Evolutionary conservation across 2,888 invertebrate species (phyloP), one percentile per base, ranked within the genome.

Genomic region (Drosophila kuntzei): DNA sequence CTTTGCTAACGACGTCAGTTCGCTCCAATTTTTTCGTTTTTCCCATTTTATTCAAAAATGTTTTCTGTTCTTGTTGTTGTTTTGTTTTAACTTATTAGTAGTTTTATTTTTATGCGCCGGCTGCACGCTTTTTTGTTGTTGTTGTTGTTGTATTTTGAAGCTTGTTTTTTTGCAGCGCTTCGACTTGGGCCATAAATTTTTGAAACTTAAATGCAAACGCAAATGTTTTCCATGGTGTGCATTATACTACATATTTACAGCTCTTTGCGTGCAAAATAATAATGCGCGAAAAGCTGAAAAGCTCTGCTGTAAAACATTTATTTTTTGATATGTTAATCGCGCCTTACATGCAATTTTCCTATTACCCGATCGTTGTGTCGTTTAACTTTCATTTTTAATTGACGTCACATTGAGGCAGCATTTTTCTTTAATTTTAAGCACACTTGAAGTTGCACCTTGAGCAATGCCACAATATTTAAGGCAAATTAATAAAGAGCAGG

Each of bases 311-410:
- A 64, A 82, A 83, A 84, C 82, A 85, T 63, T 81, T 66, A 66
- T 63, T 66, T 65, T 84, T 86, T 86, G 84, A 86, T 87, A 87
- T 85, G 85, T 87, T 85, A 89, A 85, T 81, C 79, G 85, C 61
- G 71, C 51, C 60, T 58, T 67, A 80, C 89, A 90, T 87, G 87
- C 89, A 80, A 90, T 80, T 90, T 81, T 79, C 80, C 66, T 85
- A 81, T 90, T 89, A 90, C 80, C 74, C 69, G 79, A 76, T 85
- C 84, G 80, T 82, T 84, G 29, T 22, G 6, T 20, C 7, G 29
- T 7, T 51, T 51, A 18, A 18, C 2, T 5, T 20, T 8, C 34
- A 14, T 83, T 83, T 84, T 82, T 39, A 71, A 70, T 72, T 72
- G 50, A 46, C 20, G 20, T 6, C 18, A 39, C 29, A 67, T 18